Evolutionary conservation across 2,113 vertebrate species (phyloP).

Genomic region (Pogonocichla stellata): DNA sequence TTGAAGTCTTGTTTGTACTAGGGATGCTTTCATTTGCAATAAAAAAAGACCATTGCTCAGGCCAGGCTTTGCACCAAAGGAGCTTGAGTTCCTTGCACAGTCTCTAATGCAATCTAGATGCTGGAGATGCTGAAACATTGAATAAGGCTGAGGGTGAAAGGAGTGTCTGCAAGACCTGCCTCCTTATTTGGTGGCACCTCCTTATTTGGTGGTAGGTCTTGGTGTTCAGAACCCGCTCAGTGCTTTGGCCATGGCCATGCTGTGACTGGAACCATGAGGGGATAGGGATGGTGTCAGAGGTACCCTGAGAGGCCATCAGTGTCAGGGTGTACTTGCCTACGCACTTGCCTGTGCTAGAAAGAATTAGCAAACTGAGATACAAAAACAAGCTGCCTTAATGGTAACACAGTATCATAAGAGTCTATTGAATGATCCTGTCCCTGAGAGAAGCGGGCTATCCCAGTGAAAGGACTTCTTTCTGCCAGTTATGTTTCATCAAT

Average conservation of each 20-base stretch:
- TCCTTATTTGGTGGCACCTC: neutral
- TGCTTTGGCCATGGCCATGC: neutral
- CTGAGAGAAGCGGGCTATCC: neutral
- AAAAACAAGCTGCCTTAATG: neutral
- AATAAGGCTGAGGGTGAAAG: neutral
- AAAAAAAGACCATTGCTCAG: neutral
- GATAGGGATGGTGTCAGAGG: neutral
- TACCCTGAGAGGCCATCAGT: neutral
- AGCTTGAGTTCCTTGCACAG: neutral
- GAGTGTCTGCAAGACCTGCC: neutral
- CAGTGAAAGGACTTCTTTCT: neutral
- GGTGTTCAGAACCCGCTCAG: neutral
- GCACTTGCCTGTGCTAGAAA: neutral
- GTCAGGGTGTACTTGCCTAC: neutral
- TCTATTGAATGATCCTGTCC: neutral
- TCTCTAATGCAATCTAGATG: neutral
- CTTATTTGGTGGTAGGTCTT: neutral
- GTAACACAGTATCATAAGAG: neutral
- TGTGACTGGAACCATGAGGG: neutral
- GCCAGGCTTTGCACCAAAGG: neutral
- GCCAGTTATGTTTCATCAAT: neutral
- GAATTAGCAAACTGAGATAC: neutral
- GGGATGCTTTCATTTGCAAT: neutral
- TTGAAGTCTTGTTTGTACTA: slow-evolving; percentile 13
- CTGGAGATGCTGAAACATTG: neutral